phyloP scores from a whole-genome alignment of 2,113 vertebrate genomes.

The Gobius niger region DNA sequence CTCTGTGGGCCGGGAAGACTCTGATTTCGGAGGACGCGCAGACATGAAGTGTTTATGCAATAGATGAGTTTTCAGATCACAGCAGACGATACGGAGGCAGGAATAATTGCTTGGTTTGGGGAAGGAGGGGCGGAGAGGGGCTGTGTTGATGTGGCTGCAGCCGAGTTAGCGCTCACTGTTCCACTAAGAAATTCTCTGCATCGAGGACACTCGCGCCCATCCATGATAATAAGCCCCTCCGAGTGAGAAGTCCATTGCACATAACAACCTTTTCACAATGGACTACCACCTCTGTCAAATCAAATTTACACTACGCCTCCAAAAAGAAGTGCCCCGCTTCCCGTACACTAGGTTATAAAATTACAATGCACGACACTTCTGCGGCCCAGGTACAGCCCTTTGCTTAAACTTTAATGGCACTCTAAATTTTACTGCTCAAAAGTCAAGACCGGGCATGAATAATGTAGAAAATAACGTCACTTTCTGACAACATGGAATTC shows the following conservation, averaged over 20 bases:
- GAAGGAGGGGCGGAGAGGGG: neutral
- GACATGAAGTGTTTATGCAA: conserved; percentile 61
- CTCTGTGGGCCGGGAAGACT: conserved; percentile 39
- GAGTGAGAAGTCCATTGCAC: neutral
- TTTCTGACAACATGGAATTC: conserved; percentile 7
- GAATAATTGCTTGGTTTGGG: conserved; percentile 61
- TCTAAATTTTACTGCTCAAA: conserved; percentile 9
- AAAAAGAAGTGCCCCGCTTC: conserved; percentile 22
- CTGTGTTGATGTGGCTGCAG: conserved; percentile 61
- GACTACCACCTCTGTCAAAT: conserved; percentile 19
- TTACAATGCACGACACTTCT: conserved; percentile 23
- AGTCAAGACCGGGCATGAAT: conserved; percentile 24
- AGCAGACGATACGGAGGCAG: conserved; percentile 46
- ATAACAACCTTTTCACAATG: conserved; percentile 24
- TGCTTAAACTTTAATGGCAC: conserved; percentile 23
- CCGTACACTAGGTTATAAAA: conserved; percentile 8
- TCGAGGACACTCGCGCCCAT: conserved; percentile 39
- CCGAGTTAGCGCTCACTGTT: conserved; percentile 57
- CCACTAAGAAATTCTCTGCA: conserved; percentile 43
- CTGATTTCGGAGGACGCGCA: conserved; percentile 41
- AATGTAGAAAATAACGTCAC: conserved; percentile 31
- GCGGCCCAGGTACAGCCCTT: conserved; percentile 11
- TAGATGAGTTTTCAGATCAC: conserved; percentile 60
- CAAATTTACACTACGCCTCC: conserved; percentile 18
- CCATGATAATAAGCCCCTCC: conserved; percentile 47